Base-by-base conservation (phyloP, 2,888 invertebrate genomes). In the Diadegma fenestrale region DNA sequence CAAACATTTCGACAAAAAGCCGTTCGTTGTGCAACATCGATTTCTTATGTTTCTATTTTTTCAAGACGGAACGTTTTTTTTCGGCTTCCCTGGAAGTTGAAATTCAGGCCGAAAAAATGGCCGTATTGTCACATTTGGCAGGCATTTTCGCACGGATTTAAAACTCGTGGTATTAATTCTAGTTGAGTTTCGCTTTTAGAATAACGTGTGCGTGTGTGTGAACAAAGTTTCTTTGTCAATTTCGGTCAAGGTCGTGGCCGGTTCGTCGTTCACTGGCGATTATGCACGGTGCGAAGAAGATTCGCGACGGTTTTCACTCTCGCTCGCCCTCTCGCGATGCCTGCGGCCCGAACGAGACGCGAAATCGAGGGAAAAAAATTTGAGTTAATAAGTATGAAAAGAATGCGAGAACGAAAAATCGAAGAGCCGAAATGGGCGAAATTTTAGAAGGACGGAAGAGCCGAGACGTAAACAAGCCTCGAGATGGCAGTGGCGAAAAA, bases 181-280 rank as follows among this genome's bases (percentile, higher is more conserved):
- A 12, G 22, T 58, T 26, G 12, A 58, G 54, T 63, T 63, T 63
- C 63, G 63, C 33, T 33, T 33, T 58, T 22, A 58, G 26, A 1
- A n/a, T 22, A 19, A 66, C 12, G 30, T 45, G 33, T 17, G 33
- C 22, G 12, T 37, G 45, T 41, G 45, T 17, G 41, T 22, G 33
- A 73, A 61, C 69, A 45, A 73, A 73, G 79, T 69, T 75, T 80
- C 63, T 80, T 80, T 41, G 80, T 54, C 54, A 54, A 84, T 80
- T 80, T 58, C 76, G 84, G 84, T 80, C 84, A 84, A 84, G 84
- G 84, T 72, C 77, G 63, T 63, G 76, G 61, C 43, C n/a, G 69
- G 54, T 22, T 63, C 43, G 37, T 82, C 76, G 69, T 51, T 63
- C 69, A 63, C 76, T 43, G 84, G 66, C 33, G 84, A 80, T 84